Conservation (phyloP, 2,797 vertebrate species). For the Amniataba percoides region DNA sequence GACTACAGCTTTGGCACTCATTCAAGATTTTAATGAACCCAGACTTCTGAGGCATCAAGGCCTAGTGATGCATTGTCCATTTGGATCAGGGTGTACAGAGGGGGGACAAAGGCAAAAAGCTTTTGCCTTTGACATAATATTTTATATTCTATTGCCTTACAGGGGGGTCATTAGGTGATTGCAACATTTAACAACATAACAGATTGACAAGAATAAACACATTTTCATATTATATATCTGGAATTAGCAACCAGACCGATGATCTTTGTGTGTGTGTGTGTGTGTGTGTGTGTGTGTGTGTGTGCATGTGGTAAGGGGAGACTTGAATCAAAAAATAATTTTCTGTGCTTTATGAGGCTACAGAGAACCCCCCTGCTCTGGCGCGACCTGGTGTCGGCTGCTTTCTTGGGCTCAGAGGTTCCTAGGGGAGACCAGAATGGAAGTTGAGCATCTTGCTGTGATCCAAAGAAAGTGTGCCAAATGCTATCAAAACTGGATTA, state of each 20-base stretch:
- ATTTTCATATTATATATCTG: slow-evolving; percentile 70
- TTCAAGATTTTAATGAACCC: slow-evolving; percentile 89
- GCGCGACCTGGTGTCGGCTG: slow-evolving; percentile 82
- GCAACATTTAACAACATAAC: slow-evolving; percentile 73
- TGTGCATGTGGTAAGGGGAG: slow-evolving; percentile 67
- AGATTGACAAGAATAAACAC: slow-evolving; percentile 75
- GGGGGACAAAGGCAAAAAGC: slow-evolving; percentile 74
- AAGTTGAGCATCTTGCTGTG: slow-evolving; percentile 89
- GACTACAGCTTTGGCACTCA: slow-evolving; percentile 86
- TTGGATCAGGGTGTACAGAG: slow-evolving; percentile 81
- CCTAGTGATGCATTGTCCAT: slow-evolving; percentile 87
- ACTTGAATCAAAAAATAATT: slow-evolving; percentile 83
- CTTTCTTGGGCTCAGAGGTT: slow-evolving; percentile 86
- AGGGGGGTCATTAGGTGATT: slow-evolving; percentile 78
- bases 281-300: slow-evolving; percentile 24
- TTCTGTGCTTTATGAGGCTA: slow-evolving; percentile 77
- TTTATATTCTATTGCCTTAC: slow-evolving; percentile 78
- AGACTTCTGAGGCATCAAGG: slow-evolving; percentile 88
- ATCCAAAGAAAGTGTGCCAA: slow-evolving; percentile 90
- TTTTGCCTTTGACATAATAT: slow-evolving; percentile 81
- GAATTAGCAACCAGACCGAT: slow-evolving; percentile 65
- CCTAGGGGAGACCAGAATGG: slow-evolving; percentile 88
- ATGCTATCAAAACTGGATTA: slow-evolving; percentile 91
- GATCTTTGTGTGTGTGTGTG: slow-evolving; percentile 36
- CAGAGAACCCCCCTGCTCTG: slow-evolving; percentile 77